Percentiles rank a stretch among this genome's conserved stretches.
Conservation (phyloP, 1,140 invertebrate species). For the Zaprionus ghesquierei region DNA sequence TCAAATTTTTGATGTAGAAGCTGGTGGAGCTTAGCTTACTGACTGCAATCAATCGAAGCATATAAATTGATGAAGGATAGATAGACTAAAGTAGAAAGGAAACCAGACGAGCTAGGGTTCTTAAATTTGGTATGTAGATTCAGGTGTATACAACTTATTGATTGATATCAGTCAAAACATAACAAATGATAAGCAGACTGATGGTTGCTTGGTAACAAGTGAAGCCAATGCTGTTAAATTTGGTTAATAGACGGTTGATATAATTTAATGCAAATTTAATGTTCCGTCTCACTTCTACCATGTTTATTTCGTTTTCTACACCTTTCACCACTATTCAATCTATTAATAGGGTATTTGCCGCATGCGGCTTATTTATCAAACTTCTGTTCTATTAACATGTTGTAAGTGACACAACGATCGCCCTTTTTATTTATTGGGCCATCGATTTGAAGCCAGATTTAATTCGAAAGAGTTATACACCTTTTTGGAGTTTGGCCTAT, state of each 20-base stretch:
- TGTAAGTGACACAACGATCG: neutral
- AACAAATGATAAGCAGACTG: neutral
- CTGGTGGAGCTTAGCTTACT: neutral
- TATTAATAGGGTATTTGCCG: neutral
- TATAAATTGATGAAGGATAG: neutral
- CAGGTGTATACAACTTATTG: neutral
- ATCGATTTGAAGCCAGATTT: conserved; percentile 50
- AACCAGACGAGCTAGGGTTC: neutral
- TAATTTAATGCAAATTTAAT: neutral
- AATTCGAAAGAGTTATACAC: conserved; percentile 41
- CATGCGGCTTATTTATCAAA: neutral
- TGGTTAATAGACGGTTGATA: neutral
- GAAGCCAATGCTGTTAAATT: neutral
- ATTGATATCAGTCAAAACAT: neutral
- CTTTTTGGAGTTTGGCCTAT: conserved; percentile 33
- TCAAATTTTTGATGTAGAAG: neutral
- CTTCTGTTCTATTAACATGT: conserved; percentile 4
- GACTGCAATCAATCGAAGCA: neutral
- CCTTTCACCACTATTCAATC: neutral
- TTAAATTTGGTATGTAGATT: neutral
- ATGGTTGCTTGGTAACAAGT: neutral
- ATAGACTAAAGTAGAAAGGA: neutral
- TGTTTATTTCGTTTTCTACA: neutral
- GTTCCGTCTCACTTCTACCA: too few relatives aligned
- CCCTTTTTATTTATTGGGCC: neutral